Percentiles rank a stretch among this genome's conserved stretches.
Evolutionary conservation across 2,888 invertebrate genomes (phyloP).

Genomic region (Spisula solida): DNA sequence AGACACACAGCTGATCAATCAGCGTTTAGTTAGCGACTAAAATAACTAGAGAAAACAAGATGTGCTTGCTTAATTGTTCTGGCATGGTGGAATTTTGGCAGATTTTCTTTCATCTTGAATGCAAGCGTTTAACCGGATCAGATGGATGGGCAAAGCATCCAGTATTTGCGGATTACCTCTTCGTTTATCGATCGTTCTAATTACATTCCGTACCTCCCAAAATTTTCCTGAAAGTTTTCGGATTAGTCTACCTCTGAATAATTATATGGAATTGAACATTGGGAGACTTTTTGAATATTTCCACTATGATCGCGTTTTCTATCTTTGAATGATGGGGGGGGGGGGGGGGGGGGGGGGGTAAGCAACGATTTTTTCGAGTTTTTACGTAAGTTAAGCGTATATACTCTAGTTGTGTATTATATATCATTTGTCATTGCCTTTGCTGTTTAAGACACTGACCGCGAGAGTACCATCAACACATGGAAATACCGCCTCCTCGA

Average conservation of each 20-base stretch:
- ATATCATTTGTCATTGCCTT: too few relatives aligned
- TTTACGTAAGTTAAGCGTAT: too few relatives aligned
- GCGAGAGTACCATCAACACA: too few relatives aligned
- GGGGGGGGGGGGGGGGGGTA: too few relatives aligned
- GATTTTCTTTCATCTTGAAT: neutral
- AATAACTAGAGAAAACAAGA: conserved; percentile 1
- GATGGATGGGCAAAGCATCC: neutral
- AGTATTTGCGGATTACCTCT: conserved; percentile 18
- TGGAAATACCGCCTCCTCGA: too few relatives aligned
- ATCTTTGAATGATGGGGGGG: neutral
- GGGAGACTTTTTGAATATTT: neutral
- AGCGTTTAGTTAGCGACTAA: neutral
- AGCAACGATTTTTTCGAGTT: too few relatives aligned
- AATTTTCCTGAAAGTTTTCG: neutral
- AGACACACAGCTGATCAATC: neutral
- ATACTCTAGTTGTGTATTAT: too few relatives aligned
- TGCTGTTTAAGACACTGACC: too few relatives aligned
- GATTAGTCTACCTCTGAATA: neutral
- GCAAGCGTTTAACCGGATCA: neutral
- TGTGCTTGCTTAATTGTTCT: neutral
- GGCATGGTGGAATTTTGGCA: neutral
- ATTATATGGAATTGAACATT: neutral
- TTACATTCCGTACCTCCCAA: conserved; percentile 15
- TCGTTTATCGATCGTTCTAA: neutral
- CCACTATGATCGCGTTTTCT: neutral